Conservation (phyloP, 2,113 vertebrate genomes). For the Synchiropus splendidus region DNA sequence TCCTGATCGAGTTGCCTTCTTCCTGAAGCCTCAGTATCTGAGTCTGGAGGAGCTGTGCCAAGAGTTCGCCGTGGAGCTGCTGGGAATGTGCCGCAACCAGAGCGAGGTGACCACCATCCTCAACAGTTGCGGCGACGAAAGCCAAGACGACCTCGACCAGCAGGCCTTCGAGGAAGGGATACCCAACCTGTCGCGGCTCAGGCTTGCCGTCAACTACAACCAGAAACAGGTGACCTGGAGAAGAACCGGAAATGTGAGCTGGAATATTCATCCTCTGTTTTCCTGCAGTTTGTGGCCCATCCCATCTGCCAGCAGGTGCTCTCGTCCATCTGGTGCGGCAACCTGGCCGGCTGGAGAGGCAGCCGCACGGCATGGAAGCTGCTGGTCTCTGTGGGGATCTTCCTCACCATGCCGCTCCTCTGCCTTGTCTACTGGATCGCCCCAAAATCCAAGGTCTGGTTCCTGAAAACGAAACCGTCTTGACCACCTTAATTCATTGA, state of each 20-base stretch:
- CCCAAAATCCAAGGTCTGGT: constrained; percentile 76
- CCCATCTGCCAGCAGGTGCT: constrained; percentile 90
- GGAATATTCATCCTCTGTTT: neutral
- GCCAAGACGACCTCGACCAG: constrained; percentile 56
- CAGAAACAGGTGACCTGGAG: constrained; percentile 73
- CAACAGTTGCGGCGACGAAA: constrained; percentile 68
- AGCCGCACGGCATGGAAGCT: constrained; percentile 79
- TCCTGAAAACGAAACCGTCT: neutral
- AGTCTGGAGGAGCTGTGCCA: constrained; percentile 75
- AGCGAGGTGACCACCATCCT: constrained; percentile 82
- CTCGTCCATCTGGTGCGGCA: constrained; percentile 85
- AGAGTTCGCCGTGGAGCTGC: constrained; percentile 81
- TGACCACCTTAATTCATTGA: neutral
- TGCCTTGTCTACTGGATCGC: constrained; percentile 80
- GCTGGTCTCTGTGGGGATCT: constrained; percentile 74
- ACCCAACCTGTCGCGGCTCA: constrained; percentile 77
- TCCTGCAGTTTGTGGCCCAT: constrained; percentile 78
- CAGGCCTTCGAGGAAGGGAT: constrained; percentile 84
- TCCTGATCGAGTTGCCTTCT: neutral
- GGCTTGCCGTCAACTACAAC: constrained; percentile 80
- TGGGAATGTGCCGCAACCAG: constrained; percentile 88
- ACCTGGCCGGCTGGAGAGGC: constrained; percentile 77
- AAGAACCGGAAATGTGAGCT: neutral
- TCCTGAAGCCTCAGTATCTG: constrained; percentile 77
- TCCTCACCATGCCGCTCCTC: constrained; percentile 81